Evolutionary conservation across 1,140 invertebrate genomes (phyloP).

Genomic region (Harlomillsia oculata): DNA sequence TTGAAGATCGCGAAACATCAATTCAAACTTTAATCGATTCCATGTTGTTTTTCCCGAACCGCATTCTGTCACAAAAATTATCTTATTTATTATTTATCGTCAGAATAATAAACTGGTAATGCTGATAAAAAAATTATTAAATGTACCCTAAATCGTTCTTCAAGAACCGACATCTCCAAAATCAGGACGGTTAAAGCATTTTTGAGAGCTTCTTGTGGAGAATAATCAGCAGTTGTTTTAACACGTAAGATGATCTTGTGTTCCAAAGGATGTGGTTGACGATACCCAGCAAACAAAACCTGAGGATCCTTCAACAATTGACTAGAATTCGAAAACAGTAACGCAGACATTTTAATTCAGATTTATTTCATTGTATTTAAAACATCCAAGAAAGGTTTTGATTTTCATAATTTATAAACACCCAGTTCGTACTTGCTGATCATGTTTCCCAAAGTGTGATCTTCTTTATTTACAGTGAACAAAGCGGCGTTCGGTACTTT

Average conservation of each 20-base stretch:
- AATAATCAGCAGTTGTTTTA: conserved; percentile 92
- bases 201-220: conserved; percentile 95
- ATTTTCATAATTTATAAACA: neutral
- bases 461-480: conserved; percentile 98
- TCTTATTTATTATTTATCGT: too few species aligned
- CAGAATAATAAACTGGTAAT: too few species aligned
- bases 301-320: conserved; percentile 95
- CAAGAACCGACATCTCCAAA: conserved; percentile 89
- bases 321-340: conserved; percentile 47
- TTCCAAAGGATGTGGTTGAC: conserved; percentile 95
- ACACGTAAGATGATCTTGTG: conserved; percentile 96
- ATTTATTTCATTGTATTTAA: conserved; percentile 2
- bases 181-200: conserved; percentile 97
- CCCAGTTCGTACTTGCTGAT: conserved; percentile 92
- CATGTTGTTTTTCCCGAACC: too few species aligned
- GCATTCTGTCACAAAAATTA: too few species aligned
- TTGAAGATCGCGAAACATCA: too few species aligned
- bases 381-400: conserved; percentile 4
- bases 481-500: conserved; percentile 99
- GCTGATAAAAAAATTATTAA: too few species aligned
- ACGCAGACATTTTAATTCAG: neutral
- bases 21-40: too few species aligned
- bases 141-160: conserved; percentile 95
- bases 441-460: conserved; percentile 98
- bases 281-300: conserved; percentile 97